phyloP scores from a whole-genome alignment of 2,113 vertebrate genomes.

The Xyrauchen texanus region DNA sequence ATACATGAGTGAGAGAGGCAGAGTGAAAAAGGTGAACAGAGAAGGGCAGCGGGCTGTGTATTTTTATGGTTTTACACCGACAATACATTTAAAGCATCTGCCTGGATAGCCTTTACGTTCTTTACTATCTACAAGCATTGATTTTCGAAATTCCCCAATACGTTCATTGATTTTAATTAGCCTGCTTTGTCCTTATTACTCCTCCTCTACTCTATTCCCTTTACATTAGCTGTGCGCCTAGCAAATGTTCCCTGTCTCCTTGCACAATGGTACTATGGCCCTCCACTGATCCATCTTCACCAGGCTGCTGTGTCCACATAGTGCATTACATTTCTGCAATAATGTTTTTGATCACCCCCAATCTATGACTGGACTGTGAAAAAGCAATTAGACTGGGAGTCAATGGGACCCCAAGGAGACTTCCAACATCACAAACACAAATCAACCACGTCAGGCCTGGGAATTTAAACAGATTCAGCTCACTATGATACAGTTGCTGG shows the following conservation, averaged over 20 bases:
- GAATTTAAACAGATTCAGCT: conserved; percentile 46
- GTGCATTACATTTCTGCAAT: conserved; percentile 42
- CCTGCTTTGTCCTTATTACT: conserved; percentile 49
- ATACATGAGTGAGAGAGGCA: conserved; percentile 40
- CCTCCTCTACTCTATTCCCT: conserved; percentile 32
- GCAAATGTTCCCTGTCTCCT: conserved; percentile 38
- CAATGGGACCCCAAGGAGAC: conserved; percentile 48
- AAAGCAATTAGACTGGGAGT: conserved; percentile 50
- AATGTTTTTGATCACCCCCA: conserved; percentile 53
- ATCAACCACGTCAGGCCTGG: conserved; percentile 43
- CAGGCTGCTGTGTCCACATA: conserved; percentile 36
- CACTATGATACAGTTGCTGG: conserved; percentile 27
- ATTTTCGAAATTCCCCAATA: conserved; percentile 38
- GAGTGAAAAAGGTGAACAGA: conserved; percentile 48
- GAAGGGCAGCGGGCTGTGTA: conserved; percentile 17
- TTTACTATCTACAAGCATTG: conserved; percentile 9
- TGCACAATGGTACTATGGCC: conserved; percentile 31
- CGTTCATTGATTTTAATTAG: conserved; percentile 53
- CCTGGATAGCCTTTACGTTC: conserved; percentile 1
- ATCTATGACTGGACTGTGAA: conserved; percentile 39
- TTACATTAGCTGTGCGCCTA: conserved; percentile 38
- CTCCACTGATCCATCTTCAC: conserved; percentile 49
- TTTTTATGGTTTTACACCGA: conserved; percentile 6
- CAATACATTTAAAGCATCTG: not conserved
- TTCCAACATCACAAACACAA: conserved; percentile 55